Percentiles rank a stretch among this genome's conserved stretches.
Conservation (phyloP, 2,888 invertebrate species). For the Colletes collaris region DNA sequence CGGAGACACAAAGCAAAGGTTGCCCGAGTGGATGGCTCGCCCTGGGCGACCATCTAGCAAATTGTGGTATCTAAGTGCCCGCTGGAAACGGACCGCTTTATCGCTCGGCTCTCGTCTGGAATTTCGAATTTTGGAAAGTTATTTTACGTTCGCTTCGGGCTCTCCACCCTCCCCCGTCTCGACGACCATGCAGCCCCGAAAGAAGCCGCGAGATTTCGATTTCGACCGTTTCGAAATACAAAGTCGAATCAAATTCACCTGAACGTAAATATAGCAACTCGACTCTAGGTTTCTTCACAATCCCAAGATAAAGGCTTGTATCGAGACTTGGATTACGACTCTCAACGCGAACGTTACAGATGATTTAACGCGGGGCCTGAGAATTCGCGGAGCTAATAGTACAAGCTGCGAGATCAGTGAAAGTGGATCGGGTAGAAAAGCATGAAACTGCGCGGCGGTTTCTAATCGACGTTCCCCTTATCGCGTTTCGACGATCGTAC, state of each 20-base stretch:
- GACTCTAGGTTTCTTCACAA: too few relatives aligned
- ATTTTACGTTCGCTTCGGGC: slow-evolving; percentile 60
- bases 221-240: too few relatives aligned
- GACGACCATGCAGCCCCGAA: not conserved
- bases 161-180: slow-evolving; percentile 1
- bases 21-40: slow-evolving; percentile 72
- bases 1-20: slow-evolving; percentile 78
- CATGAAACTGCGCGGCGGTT: not conserved
- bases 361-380: too few relatives aligned
- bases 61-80: slow-evolving; percentile 76
- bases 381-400: too few relatives aligned
- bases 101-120: slow-evolving; percentile 67
- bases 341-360: too few relatives aligned
- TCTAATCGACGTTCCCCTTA: not conserved
- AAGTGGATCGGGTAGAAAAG: too few relatives aligned
- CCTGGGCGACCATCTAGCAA: slow-evolving; percentile 76
- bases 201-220: not conserved
- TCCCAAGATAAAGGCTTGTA: too few relatives aligned
- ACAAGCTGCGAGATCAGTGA: too few relatives aligned
- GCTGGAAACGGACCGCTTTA: slow-evolving; percentile 70
- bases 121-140: slow-evolving; percentile 72
- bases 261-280: too few relatives aligned
- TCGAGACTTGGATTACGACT: too few relatives aligned
- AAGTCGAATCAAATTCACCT: too few relatives aligned
- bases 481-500: too few relatives aligned